phyloP scores from a whole-genome alignment of 2,797 vertebrate species.

The Phrynocephalus guinanensis region DNA sequence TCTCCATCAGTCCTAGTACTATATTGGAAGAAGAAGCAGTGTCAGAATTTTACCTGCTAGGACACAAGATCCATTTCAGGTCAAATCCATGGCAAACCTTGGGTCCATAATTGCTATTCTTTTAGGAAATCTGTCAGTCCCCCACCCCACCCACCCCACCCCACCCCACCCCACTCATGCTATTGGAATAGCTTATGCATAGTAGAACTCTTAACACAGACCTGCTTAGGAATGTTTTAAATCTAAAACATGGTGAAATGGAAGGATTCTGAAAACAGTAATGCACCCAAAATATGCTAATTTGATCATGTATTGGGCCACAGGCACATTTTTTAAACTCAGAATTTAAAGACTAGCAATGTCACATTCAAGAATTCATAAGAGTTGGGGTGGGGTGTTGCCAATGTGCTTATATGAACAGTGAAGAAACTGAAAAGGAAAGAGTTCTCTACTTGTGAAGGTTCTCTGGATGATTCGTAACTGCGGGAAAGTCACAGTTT shows the following conservation, averaged over 20 bases:
- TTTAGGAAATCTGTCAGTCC: not conserved
- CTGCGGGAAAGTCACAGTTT: too few species aligned
- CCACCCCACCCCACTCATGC: too few species aligned
- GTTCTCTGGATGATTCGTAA: too few species aligned
- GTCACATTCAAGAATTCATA: too few species aligned
- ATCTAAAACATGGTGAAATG: not conserved
- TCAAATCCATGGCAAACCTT: not conserved
- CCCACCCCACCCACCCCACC: too few species aligned
- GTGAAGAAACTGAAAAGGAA: too few species aligned
- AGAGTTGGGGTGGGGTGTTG: too few species aligned
- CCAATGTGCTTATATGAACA: too few species aligned
- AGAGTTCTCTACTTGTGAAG: too few species aligned
- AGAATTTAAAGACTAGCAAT: too few species aligned
- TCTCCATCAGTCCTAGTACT: too few species aligned
- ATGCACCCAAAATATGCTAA: not conserved
- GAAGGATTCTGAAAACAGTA: not conserved
- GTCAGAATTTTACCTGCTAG: not conserved
- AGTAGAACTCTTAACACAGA: not conserved
- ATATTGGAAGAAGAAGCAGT: not conserved
- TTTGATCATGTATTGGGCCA: not conserved
- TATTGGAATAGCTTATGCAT: not conserved
- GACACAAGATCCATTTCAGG: not conserved
- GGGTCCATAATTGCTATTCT: not conserved
- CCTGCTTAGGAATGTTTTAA: not conserved
- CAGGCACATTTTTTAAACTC: too few species aligned